Percentiles rank a stretch among this genome's conserved stretches.
phyloP scores from a whole-genome alignment of 2,797 vertebrate genomes.

The Lates japonicus region DNA sequence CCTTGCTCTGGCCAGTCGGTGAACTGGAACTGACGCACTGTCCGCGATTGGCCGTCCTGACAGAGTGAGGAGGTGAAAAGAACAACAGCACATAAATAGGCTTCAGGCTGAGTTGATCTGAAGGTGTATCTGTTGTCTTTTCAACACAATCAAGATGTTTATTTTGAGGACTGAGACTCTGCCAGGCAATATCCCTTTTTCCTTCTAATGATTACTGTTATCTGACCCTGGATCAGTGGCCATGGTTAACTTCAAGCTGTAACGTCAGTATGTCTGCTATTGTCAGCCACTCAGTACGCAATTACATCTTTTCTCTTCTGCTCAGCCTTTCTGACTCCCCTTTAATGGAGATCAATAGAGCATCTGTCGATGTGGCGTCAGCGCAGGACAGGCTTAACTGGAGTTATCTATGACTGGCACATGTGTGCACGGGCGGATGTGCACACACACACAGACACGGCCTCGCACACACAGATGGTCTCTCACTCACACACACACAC shows the following conservation, averaged over 20 bases:
- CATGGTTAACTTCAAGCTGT: slow-evolving; percentile 75
- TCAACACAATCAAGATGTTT: slow-evolving; percentile 17
- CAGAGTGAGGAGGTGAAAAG: background rate
- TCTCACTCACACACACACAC: slow-evolving; percentile 9
- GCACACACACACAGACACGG: slow-evolving; percentile 2
- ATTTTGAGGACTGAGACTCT: slow-evolving; percentile 42
- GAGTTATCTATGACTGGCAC: slow-evolving; percentile 78
- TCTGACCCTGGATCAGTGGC: slow-evolving; percentile 78
- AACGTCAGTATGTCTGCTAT: slow-evolving; percentile 74
- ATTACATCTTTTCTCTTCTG: slow-evolving; percentile 82
- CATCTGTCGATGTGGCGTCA: slow-evolving; percentile 83
- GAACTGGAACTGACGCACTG: slow-evolving; percentile 99
- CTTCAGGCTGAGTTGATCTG: background rate
- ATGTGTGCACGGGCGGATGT: slow-evolving; percentile 1
- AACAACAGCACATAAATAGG: background rate
- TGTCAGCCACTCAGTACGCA: slow-evolving; percentile 79
- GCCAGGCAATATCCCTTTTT: slow-evolving; percentile 63
- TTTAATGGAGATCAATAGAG: slow-evolving; percentile 86
- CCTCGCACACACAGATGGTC: slow-evolving; percentile 5
- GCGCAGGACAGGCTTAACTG: slow-evolving; percentile 74
- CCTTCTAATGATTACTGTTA: slow-evolving; percentile 79
- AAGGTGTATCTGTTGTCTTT: slow-evolving; percentile 13
- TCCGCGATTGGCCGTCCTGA: slow-evolving; percentile 97
- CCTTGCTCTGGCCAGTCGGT: slow-evolving; percentile 99
- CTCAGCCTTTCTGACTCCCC: slow-evolving; percentile 82